Evolutionary conservation across 1,140 invertebrate species (phyloP).

Genomic region (Drosophila sproati): DNA sequence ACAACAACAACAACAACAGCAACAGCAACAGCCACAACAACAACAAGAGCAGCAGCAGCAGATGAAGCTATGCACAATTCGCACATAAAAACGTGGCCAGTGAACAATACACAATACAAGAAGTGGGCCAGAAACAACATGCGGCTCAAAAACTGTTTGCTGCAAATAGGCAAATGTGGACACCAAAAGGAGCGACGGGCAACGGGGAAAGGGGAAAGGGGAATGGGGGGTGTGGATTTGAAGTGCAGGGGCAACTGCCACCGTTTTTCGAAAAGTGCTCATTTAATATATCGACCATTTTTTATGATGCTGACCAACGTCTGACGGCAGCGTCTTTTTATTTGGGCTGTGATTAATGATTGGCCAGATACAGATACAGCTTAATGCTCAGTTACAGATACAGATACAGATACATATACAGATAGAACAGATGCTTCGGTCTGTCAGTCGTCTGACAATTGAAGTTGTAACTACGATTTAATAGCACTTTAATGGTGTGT

Average conservation of each 20-base stretch:
- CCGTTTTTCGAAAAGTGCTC: conserved; percentile 46
- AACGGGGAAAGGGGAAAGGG: not conserved
- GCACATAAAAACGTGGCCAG: conserved; percentile 43
- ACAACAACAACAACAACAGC: conserved; percentile 5
- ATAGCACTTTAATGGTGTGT: conserved; percentile 79
- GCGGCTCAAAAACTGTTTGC: conserved; percentile 17
- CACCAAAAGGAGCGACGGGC: not conserved
- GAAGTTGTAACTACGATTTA: conserved; percentile 76
- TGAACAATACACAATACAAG: conserved; percentile 40
- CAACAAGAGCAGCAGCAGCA: not conserved
- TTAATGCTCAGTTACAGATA: not conserved
- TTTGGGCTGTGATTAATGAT: conserved; percentile 77
- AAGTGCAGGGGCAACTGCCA: conserved; percentile 18
- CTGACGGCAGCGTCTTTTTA: conserved; percentile 61
- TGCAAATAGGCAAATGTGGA: conserved; percentile 46
- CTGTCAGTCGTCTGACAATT: conserved; percentile 41
- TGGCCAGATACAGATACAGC: conserved; percentile 33
- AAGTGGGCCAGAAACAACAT: conserved; percentile 1
- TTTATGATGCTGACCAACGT: conserved; percentile 47
- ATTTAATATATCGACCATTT: conserved; percentile 62
- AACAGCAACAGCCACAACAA: conserved; percentile 11
- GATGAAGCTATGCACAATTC: conserved; percentile 65
- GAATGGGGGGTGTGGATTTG: not conserved
- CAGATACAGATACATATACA: conserved; percentile 18
- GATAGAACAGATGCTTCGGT: conserved; percentile 19